Base-by-base conservation (phyloP, 2,113 vertebrate genomes). In the Caracal caracal region DNA sequence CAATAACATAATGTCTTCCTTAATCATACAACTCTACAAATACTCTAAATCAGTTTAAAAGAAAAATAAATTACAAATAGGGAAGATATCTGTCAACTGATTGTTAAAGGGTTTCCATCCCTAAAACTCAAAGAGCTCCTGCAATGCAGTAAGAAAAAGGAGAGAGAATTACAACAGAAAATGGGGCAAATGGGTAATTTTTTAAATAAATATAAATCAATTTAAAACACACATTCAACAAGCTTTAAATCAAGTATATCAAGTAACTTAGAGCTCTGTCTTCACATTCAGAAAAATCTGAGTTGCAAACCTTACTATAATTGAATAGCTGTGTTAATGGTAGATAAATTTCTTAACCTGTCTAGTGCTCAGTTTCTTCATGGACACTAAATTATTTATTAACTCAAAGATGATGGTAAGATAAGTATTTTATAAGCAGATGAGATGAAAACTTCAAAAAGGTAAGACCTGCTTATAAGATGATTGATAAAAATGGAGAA, bases 391-490 rank as follows among this genome's bases (percentile, higher is more conserved):
- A 76, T 33, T 68, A 70, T 53, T 75, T 90, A 93, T 26, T 68
- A 89, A 88, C 22, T 16, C 33, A 94, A 92, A 73, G 26, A 20
- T n/a, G 79, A 17, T 68, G 7, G 28, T 81, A 94, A 85, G 24
- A 8, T 78, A 88, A 75, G 3, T 37, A 89, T 84, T 92, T 51
- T 53, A 56, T 43, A 81, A 56, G 35, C 8, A 92, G 40, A 82
- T 89, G 66, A 90, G 85, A 94, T 37, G 63, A 92, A 97, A 94
- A 81, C 49, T 68, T 65, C 40, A 70, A 76, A 68, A 47, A 85
- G 59, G 71, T 33, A 94, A 92, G 49, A 86, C 6, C 8, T 68
- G 17, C 40, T 49, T 86, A 0, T 65, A 75, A 92, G 63, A 68
- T 33, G 17, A 90, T 0, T 66, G 19, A 63, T 73, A 61, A 83